A percentile compares a stretch with the other conserved stretches of the same genome.
These are phyloP conservation scores for Hippocampus barbouri DNA, from an alignment of 2,113 vertebrate species.

Conservation along the genomic window DNA sequence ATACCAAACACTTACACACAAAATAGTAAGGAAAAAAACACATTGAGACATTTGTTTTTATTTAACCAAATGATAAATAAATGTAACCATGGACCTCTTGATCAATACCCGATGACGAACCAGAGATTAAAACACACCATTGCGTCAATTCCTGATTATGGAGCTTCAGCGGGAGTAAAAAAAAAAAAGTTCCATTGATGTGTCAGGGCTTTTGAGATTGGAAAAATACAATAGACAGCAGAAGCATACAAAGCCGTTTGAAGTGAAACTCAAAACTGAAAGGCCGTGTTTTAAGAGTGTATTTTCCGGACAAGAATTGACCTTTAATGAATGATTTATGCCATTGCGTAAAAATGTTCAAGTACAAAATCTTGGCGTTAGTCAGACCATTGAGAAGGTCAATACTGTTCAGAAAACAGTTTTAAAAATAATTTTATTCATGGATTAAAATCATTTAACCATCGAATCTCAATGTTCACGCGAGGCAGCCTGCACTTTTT, in stretches of 20 bases:
- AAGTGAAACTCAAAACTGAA: neutral
- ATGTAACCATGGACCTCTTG: slow-evolving; percentile 32
- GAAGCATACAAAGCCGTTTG: neutral
- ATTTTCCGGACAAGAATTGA: slow-evolving; percentile 18
- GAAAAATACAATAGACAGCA: slow-evolving; percentile 26
- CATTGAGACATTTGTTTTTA: slow-evolving; percentile 40
- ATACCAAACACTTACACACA: slow-evolving; percentile 12
- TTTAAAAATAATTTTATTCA: slow-evolving; percentile 38
- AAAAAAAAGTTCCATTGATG: slow-evolving; percentile 10
- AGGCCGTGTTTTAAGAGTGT: neutral
- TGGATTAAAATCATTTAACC: slow-evolving; percentile 53
- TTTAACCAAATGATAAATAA: slow-evolving; percentile 68
- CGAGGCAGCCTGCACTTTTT: slow-evolving; percentile 4
- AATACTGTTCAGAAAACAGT: slow-evolving; percentile 33
- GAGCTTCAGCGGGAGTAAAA: slow-evolving; percentile 23
- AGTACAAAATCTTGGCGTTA: slow-evolving; percentile 60
- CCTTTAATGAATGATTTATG: slow-evolving; percentile 21
- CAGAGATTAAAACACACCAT: slow-evolving; percentile 22
- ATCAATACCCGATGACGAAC: slow-evolving; percentile 24
- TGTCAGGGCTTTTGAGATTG: slow-evolving; percentile 30
- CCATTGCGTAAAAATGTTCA: slow-evolving; percentile 39
- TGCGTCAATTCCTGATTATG: slow-evolving; percentile 15
- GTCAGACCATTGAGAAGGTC: slow-evolving; percentile 30
- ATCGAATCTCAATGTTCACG: slow-evolving; percentile 34
- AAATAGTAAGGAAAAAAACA: slow-evolving; percentile 2